Conservation (phyloP, 2,113 vertebrate species). For the Onychostoma macrolepis region DNA sequence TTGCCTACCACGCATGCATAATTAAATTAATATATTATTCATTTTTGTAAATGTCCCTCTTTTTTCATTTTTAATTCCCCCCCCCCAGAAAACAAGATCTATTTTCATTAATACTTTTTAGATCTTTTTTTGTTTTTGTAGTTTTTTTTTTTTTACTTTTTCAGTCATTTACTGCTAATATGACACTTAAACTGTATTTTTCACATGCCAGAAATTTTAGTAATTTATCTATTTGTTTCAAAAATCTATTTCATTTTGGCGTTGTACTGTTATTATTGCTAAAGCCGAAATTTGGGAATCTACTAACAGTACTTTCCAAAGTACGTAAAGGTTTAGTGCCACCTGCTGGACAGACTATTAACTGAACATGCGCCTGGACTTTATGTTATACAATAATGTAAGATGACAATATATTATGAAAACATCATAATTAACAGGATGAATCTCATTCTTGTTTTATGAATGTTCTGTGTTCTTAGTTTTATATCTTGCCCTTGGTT, state of each 20-base stretch:
- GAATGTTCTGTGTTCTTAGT: neutral
- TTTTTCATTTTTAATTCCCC: no score
- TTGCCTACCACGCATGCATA: neutral
- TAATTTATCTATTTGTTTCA: neutral
- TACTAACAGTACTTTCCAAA: neutral
- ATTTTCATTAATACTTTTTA: neutral
- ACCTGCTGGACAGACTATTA: conserved; percentile 7
- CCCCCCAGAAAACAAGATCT: neutral
- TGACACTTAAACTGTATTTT: neutral
- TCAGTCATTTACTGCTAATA: neutral
- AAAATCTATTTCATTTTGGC: neutral
- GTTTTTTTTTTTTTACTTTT: neutral
- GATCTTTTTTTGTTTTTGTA: neutral
- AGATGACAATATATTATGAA: no score
- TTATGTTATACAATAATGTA: neutral
- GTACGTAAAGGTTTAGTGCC: neutral
- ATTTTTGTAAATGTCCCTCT: neutral
- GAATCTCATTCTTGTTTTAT: neutral
- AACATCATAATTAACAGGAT: neutral
- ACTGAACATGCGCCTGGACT: neutral
- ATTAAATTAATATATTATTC: neutral
- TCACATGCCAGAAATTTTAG: neutral
- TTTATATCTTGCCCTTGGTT: neutral
- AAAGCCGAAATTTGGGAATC: neutral
- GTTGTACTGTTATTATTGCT: neutral